Conservation (phyloP, 2,888 invertebrate genomes). For the Rhamnusium bicolor region DNA sequence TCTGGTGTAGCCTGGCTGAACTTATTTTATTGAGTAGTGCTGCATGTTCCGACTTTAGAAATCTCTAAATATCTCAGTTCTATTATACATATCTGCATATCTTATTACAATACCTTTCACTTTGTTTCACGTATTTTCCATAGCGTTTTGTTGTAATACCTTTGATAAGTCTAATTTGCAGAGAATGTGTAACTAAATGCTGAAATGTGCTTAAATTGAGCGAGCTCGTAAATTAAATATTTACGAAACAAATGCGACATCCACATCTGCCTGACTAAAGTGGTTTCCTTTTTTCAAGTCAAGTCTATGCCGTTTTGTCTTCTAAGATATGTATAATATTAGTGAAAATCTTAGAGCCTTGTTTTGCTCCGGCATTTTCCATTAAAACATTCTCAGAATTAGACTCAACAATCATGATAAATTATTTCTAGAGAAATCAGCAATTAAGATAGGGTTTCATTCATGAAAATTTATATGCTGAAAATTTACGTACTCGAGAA, state of each 20-base stretch:
- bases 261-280: not conserved
- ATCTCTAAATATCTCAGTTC: no score
- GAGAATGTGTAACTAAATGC: not conserved
- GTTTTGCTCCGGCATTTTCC: slow-evolving; percentile 16
- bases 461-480: slow-evolving; percentile 32
- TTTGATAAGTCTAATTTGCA: not conserved
- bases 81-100: no score
- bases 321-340: slow-evolving; percentile 10
- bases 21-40: no score
- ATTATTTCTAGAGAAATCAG: slow-evolving; percentile 30
- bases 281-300: not conserved
- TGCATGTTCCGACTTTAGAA: no score
- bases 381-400: slow-evolving; percentile 6
- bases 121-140: no score
- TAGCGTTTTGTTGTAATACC: not conserved
- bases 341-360: not conserved
- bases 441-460: slow-evolving; percentile 32
- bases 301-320: not conserved
- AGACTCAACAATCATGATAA: slow-evolving; percentile 28
- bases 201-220: not conserved
- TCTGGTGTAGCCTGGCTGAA: no score
- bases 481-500: slow-evolving; percentile 29
- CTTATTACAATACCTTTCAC: no score
- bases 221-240: not conserved
- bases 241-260: not conserved